Base-by-base conservation (phyloP, 2,888 invertebrate species). In the Eupithecia subumbrata region DNA sequence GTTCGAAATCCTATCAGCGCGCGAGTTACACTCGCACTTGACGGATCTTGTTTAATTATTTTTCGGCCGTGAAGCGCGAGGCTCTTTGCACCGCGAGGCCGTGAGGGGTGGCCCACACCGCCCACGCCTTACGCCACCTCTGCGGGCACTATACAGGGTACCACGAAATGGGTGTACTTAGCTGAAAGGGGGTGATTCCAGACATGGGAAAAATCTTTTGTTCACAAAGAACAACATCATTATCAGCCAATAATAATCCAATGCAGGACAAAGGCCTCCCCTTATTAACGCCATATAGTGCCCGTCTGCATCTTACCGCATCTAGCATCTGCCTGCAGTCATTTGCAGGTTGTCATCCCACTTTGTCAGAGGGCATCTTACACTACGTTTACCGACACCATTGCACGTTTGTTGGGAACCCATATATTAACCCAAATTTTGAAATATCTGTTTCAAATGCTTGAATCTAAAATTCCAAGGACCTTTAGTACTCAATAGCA, bases 401-500 rank as follows among this genome's bases (percentile, higher is more conserved):
- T 43, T 43, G 12, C 4, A 43, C 5, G 45, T 45, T 45, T 52
- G 48, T 22, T 56, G 22, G 11, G 22, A 56, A 22, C 22, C 3
- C 22, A 22, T 22, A 0, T 22, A 22, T 11, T 9, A 22, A 56
- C 11, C 4, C 56, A 56, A n/a, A 11, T 18, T 56, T 56, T 56
- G 56, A 22, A 56, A 56, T n/a, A 12, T 56, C 22, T 34, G 16
- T 64, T 64, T 30, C 30, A 18, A 34, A 34, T 16, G 56, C 56
- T 64, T 64, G 25, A 64, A 34, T 30, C 14, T 16, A 16, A 9
- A 7, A 64, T 34, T 63, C 16, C 34, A 34, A 34, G 34, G 14
- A 63, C 25, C 78, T 74, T 91, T 87, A 95, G 88, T 94, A 95
- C 81, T 95, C 93, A 82, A 94, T 94, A 85, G 93, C 91, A 87